Percentiles rank a stretch among this genome's conserved stretches.
Evolutionary conservation across 2,888 invertebrate genomes (phyloP).

Genomic region (Aproaerema taeniolella): DNA sequence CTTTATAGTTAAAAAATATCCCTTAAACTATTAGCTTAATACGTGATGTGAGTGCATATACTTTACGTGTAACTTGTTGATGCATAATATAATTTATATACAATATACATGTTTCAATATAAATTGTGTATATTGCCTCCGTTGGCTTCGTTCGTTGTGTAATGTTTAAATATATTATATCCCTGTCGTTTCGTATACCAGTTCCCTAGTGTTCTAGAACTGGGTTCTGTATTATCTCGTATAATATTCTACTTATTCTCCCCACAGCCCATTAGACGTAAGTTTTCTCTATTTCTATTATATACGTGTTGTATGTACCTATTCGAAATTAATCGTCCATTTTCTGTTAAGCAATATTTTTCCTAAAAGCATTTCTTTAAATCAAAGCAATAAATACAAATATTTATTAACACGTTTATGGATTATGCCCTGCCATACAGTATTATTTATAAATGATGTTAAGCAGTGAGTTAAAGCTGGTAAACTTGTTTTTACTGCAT

Average conservation of each 20-base stretch:
- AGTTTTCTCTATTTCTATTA: conserved; percentile 48
- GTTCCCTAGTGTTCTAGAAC: not conserved
- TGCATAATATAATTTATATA: conserved; percentile 64
- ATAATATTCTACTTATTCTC: conserved; percentile 29
- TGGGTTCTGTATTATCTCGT: conserved; percentile 1
- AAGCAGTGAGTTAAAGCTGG: conserved; percentile 24
- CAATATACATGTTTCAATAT: conserved; percentile 35
- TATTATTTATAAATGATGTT: conserved; percentile 29
- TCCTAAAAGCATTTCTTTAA: conserved; percentile 44
- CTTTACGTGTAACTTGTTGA: conserved; percentile 56
- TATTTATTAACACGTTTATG: conserved; percentile 16
- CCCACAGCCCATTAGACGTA: conserved; percentile 53
- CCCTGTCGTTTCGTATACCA: not conserved
- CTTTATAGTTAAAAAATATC: conserved; percentile 46
- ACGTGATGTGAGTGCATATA: conserved; percentile 45
- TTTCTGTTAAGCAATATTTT: conserved; percentile 53
- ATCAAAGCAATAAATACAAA: conserved; percentile 52
- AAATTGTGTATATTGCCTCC: conserved; percentile 45
- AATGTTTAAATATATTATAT: conserved; percentile 25
- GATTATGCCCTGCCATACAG: conserved; percentile 36
- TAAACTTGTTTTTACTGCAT: conserved; percentile 18
- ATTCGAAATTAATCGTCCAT: conserved; percentile 51
- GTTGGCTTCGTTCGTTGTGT: conserved; percentile 50
- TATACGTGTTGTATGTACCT: conserved; percentile 43
- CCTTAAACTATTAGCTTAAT: conserved; percentile 50